These are phyloP conservation scores for Ecdyonurus torrentis DNA, from an alignment of 2,888 invertebrate species.

Conservation along the genomic window DNA sequence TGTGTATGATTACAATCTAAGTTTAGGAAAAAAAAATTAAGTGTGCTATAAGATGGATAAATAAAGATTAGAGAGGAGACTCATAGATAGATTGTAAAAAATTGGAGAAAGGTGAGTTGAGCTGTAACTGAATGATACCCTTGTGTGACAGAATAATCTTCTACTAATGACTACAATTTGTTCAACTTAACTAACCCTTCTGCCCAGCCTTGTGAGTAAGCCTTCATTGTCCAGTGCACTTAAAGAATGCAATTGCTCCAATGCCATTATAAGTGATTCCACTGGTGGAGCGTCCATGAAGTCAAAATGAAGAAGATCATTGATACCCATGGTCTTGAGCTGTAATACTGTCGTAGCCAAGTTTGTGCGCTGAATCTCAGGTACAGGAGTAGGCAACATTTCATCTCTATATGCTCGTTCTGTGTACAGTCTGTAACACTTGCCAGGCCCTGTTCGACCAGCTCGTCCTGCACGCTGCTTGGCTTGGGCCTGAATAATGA, in stretches of 20 bases:
- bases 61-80: too few species aligned
- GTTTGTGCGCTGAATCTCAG: conserved; percentile 97
- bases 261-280: conserved; percentile 91
- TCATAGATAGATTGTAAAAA: too few species aligned
- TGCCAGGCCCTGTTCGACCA: conserved; percentile 95
- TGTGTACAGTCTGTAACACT: conserved; percentile 91
- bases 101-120: too few species aligned
- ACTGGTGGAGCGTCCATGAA: conserved; percentile 99
- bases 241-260: conserved; percentile 91
- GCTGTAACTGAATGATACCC: too few species aligned
- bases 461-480: conserved; percentile 95
- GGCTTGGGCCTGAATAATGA: conserved; percentile 66
- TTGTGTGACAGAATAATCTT: too few species aligned
- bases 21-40: too few species aligned
- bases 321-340: conserved; percentile 98
- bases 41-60: too few species aligned
- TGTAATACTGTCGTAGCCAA: conserved; percentile 90
- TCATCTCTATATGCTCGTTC: conserved; percentile 97
- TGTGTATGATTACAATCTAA: too few species aligned
- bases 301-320: conserved; percentile 94
- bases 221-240: conserved; percentile 95
- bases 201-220: conserved; percentile 58
- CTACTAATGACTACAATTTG: too few species aligned
- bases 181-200: conserved; percentile 42
- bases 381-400: conserved; percentile 95